phyloP scores from a whole-genome alignment of 1,140 invertebrate genomes.

The Amyelois transitella region DNA sequence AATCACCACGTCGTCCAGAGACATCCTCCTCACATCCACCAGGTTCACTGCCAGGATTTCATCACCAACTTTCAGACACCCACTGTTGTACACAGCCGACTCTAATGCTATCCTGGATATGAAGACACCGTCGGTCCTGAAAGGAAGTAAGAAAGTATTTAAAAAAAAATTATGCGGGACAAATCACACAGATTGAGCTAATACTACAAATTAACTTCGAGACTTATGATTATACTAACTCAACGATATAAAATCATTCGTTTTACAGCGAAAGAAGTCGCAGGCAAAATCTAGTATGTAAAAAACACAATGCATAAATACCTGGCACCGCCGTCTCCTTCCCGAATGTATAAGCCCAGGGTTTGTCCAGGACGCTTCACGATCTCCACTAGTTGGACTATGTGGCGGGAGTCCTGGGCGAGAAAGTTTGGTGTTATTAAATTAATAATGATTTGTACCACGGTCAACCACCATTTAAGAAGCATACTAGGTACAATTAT shows the following conservation, averaged over 20 bases:
- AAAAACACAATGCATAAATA: too few relatives aligned
- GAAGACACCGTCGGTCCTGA: constrained; percentile 95
- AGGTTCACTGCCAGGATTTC: constrained; percentile 98
- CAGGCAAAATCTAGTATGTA: too few relatives aligned
- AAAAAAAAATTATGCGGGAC: too few relatives aligned
- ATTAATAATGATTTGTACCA: too few relatives aligned
- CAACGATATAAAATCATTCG: too few relatives aligned
- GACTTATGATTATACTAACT: too few relatives aligned
- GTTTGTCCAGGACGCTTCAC: constrained; percentile 99
- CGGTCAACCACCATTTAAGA: too few relatives aligned
- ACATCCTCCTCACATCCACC: constrained; percentile 98
- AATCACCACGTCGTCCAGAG: constrained; percentile 98
- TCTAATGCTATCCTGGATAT: constrained; percentile 98
- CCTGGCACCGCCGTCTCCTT: constrained; percentile 95
- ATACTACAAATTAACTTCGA: too few relatives aligned
- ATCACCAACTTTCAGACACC: constrained; percentile 97
- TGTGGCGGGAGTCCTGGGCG: constrained; percentile 83
- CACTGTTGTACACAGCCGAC: constrained; percentile 96
- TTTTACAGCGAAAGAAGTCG: too few relatives aligned
- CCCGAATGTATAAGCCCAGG: constrained; percentile 97
- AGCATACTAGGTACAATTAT: too few relatives aligned
- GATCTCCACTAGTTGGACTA: constrained; percentile 97
- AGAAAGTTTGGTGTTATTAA: constrained; percentile 13
- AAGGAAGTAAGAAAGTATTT: too few relatives aligned
- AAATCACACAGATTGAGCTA: too few relatives aligned